Percentiles rank a stretch among this genome's conserved stretches.
Evolutionary conservation across 2,797 vertebrate species (phyloP).

Genomic region (Nyctalus aviator): DNA sequence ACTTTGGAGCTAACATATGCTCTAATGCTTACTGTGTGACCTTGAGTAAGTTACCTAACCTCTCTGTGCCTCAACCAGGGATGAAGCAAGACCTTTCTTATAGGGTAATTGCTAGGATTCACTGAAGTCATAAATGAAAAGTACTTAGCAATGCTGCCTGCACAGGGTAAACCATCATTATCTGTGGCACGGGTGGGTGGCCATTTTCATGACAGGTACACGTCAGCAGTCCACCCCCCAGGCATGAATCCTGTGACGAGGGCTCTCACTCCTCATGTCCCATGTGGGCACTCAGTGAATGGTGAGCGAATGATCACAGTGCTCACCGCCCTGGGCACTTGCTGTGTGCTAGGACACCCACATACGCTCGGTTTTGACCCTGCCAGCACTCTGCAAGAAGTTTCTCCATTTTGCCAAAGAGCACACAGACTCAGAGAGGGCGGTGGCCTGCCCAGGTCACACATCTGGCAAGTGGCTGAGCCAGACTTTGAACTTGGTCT

Average conservation of each 20-base stretch:
- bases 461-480: not conserved
- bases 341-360: not conserved
- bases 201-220: not conserved
- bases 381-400: no score
- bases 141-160: not conserved
- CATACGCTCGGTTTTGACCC: fast-evolving
- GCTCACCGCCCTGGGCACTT: not conserved
- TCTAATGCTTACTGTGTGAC: not conserved
- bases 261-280: no score
- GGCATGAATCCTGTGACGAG: not conserved
- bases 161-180: not conserved
- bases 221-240: fast-evolving
- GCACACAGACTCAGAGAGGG: not conserved
- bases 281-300: fast-evolving
- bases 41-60: not conserved
- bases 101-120: not conserved
- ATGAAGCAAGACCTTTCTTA: not conserved
- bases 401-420: not conserved
- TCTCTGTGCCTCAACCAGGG: not conserved
- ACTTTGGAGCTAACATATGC: not conserved
- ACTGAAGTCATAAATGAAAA: not conserved
- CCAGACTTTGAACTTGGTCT: not conserved
- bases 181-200: not conserved
- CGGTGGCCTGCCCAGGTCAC: not conserved
- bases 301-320: fast-evolving